Base-by-base conservation (phyloP, 2,113 vertebrate species). In the Lampris incognitus region DNA sequence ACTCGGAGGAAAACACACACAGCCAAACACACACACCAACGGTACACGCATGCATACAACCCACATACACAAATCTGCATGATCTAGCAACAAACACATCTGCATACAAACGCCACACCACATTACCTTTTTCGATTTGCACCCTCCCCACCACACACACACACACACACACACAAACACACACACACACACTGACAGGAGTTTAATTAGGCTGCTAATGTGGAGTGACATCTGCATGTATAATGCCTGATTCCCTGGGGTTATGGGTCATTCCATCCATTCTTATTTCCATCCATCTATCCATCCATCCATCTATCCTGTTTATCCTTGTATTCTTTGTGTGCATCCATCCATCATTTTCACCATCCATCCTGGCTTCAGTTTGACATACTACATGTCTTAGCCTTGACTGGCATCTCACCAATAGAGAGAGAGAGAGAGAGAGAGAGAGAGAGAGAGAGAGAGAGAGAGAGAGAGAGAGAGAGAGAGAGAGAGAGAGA, bases 191-290 rank as follows among this genome's bases (percentile, higher is more conserved):
- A 59, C 75, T 55, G 81, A 81, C 72, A 90, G 79, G 78, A 82
- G 77, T 85, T 86, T 93, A 91, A 92, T 93, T 93, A 92, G 83
- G 84, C 78, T 46, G 64, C 87, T 92, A 91, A 93, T 93, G 88
- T 91, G 92, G 92, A 94, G 84, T 92, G 92, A 91, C 91, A 92
- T 87, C 72, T 64, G 74, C 84, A 71, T 88, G 78, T 90, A 91
- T 90, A 91, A 91, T 84, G 83, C 77, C 55, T 66, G 86, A 88
- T 90, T 92, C 91, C 88, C 90, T 1, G 39, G 83, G 87, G 82
- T 85, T 76, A 72, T 78, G 86, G 86, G 82, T 87, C 86, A 77
- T 79, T 81, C 82, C 82, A 86, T 85, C 39, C 41, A 48, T 63
- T 84, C 89, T 75, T 79, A 80, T 69, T 79, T 86, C 69, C 81